A percentile compares a stretch with the other conserved stretches of the same genome.
Evolutionary conservation across 64 coral and sea anemone species (phyloP).

Genomic region (Pachyseris speciosa): DNA sequence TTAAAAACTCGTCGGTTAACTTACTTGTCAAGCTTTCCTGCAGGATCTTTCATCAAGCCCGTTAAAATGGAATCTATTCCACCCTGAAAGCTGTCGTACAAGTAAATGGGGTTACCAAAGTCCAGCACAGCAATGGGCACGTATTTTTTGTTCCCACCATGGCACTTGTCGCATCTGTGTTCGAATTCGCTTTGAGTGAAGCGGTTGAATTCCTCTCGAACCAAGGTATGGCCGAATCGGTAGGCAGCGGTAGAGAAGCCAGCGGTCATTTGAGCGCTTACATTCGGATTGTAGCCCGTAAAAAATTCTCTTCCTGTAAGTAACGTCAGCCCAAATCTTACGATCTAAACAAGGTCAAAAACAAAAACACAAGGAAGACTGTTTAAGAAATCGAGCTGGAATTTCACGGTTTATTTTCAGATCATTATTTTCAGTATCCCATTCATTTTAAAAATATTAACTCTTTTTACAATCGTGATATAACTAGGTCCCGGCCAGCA

Average conservation of each 20-base stretch:
- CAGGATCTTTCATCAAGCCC: constrained; percentile 11
- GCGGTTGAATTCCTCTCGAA: background rate
- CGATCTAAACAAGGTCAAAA: background rate
- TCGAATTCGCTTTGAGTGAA: background rate
- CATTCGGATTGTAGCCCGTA: background rate
- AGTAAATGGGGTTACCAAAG: constrained; percentile 17
- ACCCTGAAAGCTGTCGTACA: constrained; percentile 27
- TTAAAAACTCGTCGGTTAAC: background rate
- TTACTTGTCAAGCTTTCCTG: constrained; percentile 29
- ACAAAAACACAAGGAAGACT: background rate
- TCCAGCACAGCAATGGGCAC: background rate
- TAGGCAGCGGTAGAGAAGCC: constrained; percentile 64
- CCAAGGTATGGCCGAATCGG: constrained; percentile 75
- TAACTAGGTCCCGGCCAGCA: too few relatives aligned
- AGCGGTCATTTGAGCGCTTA: constrained; percentile 22
- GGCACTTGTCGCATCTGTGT: background rate
- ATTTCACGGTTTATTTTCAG: too few relatives aligned
- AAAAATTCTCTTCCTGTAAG: background rate
- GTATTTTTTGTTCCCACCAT: background rate
- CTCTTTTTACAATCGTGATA: too few relatives aligned
- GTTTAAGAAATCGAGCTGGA: too few relatives aligned
- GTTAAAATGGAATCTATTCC: constrained; percentile 52
- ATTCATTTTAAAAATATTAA: too few relatives aligned
- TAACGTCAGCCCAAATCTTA: background rate
- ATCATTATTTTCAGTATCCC: too few relatives aligned